Evolutionary conservation across 2,113 vertebrate species (phyloP).

Genomic region (Ptychochromis oligacanthus): DNA sequence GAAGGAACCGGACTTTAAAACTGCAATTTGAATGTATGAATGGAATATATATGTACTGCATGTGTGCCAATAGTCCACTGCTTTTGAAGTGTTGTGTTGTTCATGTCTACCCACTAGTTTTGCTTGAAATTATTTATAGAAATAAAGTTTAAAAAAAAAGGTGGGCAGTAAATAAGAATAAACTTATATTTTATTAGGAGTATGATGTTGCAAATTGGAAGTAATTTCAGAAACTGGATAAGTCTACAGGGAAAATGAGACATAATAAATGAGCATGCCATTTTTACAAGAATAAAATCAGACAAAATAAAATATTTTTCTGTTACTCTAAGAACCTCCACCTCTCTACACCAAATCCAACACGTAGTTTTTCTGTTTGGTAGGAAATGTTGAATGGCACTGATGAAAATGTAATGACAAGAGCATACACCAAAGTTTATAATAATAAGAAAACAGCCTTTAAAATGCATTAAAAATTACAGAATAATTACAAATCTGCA

Average conservation of each 20-base stretch:
- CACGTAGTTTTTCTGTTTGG: not conserved
- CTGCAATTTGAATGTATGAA: not conserved
- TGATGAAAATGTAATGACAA: not conserved
- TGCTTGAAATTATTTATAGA: not conserved
- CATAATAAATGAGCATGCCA: too few species aligned
- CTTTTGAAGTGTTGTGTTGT: not conserved
- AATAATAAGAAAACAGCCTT: not conserved
- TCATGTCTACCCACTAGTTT: not conserved
- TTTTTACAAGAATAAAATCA: not conserved
- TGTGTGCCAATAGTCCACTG: not conserved
- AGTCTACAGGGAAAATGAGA: too few species aligned
- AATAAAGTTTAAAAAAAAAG: rapidly evolving
- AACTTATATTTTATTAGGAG: not conserved
- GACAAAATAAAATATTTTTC: too few species aligned
- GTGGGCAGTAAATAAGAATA: not conserved
- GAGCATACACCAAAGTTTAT: not conserved
- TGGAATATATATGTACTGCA: not conserved
- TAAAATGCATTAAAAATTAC: not conserved
- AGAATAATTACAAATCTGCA: not conserved
- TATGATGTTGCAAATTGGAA: not conserved
- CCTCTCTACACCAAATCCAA: not conserved
- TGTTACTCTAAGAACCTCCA: too few species aligned
- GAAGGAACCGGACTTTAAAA: not conserved
- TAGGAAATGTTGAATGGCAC: not conserved
- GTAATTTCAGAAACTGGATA: not conserved